These are phyloP conservation scores for Apodemus speciosus DNA, from an alignment of 2,113 vertebrate species.

Conservation along the genomic window DNA sequence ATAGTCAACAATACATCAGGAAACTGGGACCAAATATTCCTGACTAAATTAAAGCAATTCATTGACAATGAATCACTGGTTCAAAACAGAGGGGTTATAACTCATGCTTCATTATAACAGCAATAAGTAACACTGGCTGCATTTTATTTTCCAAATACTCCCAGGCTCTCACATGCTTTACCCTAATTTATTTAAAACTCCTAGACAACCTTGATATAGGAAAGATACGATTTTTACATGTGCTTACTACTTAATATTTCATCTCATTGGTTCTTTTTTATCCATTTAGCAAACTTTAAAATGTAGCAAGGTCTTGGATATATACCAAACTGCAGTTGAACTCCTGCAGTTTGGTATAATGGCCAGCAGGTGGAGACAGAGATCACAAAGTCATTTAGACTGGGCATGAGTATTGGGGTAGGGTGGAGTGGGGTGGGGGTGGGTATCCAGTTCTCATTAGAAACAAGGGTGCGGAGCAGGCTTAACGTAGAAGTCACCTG, in stretches of 20 bases:
- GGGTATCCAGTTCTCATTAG: neutral
- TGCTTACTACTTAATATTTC: neutral
- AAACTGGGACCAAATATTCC: neutral
- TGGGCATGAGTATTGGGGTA: no score
- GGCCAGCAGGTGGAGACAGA: constrained; percentile 76
- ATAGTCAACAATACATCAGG: neutral
- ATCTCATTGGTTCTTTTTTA: neutral
- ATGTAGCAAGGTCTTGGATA: neutral
- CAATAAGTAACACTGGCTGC: neutral
- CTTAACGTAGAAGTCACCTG: neutral
- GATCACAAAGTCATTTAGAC: neutral
- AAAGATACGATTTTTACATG: neutral
- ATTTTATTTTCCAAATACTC: constrained; percentile 10
- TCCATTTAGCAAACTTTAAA: neutral
- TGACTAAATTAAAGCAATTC: neutral
- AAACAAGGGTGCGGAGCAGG: neutral
- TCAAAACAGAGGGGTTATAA: neutral
- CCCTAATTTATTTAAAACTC: neutral
- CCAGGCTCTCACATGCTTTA: neutral
- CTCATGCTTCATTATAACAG: neutral
- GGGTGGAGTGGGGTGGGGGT: neutral
- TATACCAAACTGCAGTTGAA: neutral
- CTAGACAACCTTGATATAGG: neutral
- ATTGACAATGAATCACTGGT: neutral
- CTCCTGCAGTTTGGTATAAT: neutral